Conservation (phyloP, 2,113 vertebrate species). For the Gasterosteus nipponicus region DNA sequence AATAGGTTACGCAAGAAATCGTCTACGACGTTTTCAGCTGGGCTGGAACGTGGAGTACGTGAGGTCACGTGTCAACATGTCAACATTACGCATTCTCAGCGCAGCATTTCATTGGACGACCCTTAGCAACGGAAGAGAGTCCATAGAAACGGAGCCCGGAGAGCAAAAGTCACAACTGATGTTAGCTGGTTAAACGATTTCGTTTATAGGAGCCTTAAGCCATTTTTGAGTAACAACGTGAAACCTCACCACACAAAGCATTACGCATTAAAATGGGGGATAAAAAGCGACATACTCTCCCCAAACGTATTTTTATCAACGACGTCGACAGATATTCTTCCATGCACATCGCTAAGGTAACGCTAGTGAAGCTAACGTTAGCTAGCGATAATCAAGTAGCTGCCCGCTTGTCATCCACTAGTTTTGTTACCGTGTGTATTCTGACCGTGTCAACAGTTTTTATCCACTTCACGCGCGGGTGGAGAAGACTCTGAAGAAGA, state of each 20-base stretch:
- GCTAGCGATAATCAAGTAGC: no score
- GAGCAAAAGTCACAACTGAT: not conserved
- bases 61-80: not conserved
- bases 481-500: conserved; percentile 76
- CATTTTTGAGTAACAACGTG: not conserved
- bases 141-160: conserved; percentile 46
- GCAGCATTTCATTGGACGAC: conserved; percentile 19
- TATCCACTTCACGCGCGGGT: conserved; percentile 76
- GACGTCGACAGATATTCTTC: conserved; percentile 87
- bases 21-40: not conserved
- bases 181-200: not conserved
- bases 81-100: not conserved
- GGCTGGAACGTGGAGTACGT: not conserved
- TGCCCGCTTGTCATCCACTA: accelerated
- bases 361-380: conserved; percentile 69
- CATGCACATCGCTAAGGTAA: conserved; percentile 84
- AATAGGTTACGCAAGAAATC: no score
- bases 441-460: conserved; percentile 77
- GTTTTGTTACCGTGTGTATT: not conserved
- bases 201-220: not conserved
- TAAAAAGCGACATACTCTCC: conserved; percentile 16
- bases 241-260: not conserved
- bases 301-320: conserved; percentile 87
- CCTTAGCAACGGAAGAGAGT: conserved; percentile 59
- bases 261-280: conserved; percentile 52